Conservation (phyloP, 1,140 invertebrate species). For the Hestina assimilis region DNA sequence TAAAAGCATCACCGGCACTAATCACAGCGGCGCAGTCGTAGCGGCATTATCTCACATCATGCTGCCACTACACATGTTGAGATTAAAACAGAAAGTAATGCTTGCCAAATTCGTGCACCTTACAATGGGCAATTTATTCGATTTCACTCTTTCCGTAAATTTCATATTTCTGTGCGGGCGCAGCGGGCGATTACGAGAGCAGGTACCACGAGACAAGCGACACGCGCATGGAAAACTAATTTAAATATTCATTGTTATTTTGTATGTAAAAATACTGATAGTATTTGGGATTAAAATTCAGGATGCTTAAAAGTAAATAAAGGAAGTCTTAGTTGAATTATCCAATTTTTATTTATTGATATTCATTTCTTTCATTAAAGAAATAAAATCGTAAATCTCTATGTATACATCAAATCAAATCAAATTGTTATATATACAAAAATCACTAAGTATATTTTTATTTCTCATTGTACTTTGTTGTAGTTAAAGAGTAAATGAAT, state of each 20-base stretch:
- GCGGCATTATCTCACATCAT: constrained; percentile 33
- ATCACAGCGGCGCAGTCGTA: constrained; percentile 22
- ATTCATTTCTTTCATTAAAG: too few species aligned
- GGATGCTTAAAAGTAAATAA: too few species aligned
- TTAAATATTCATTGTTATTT: not conserved
- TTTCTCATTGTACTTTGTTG: too few species aligned
- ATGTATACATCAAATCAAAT: too few species aligned
- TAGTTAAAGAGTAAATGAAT: too few species aligned
- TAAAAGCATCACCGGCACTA: constrained; percentile 34
- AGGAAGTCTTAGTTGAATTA: too few species aligned
- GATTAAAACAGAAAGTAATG: constrained; percentile 71
- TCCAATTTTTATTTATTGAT: too few species aligned
- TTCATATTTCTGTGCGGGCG: constrained; percentile 56
- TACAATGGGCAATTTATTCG: constrained; percentile 74
- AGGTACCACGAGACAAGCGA: not conserved
- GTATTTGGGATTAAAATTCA: too few species aligned
- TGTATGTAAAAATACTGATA: too few species aligned
- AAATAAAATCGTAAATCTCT: too few species aligned
- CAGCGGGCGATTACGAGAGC: constrained; percentile 16
- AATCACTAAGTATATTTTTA: too few species aligned
- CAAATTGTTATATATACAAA: too few species aligned
- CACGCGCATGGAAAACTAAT: not conserved
- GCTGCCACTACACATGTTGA: constrained; percentile 40
- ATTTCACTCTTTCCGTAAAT: constrained; percentile 73
- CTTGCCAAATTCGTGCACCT: constrained; percentile 66